Base-by-base conservation (phyloP, 2,113 vertebrate species). In the Takifugu bimaculatus region DNA sequence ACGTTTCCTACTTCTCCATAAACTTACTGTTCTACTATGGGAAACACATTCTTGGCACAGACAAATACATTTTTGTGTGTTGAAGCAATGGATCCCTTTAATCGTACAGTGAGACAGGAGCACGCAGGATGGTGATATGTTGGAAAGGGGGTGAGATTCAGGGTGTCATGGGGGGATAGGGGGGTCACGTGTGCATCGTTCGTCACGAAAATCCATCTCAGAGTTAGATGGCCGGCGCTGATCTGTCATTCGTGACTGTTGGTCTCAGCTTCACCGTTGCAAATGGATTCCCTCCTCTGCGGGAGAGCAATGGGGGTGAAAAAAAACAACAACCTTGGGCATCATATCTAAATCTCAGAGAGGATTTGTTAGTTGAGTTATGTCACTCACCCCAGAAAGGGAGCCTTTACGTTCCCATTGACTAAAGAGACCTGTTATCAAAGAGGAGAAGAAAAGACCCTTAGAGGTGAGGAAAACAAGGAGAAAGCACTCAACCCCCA, bases 261-360 rank as follows among this genome's bases (percentile, higher is more conserved):
- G 95, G 95, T 60, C 94, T 92, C 70, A 99, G 94, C 56, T 94
- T 95, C 73, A 99, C 92, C 0, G 93, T 95, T 11, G 93, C 91
- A 68, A 99, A 99, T 10, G 96, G 96, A 76, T 99, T 99, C 84
- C 94, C 95, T 74, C 93, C 95, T 44, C 97, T 99, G 90, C 1
- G 66, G 26, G 68, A 28, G 0, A 13, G 13, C 10, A 2, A n/a
- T 25, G 44, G 44, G 11, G 7, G 35, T 55, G 35, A 13, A 27
- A 3, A 26, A 50, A 5, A 35, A 5, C 20, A 20, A 4, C 4
- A 6, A 20, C 6, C 13, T 43, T 42, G 13, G 9, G 27, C 54
- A 42, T n/a, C 35, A 11, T 2, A 39, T 50, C 15, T 20, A 11
- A 51, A 50, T 14, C 5, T 56, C 20, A 20, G 54, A 58, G 28